Percentiles rank a stretch among this genome's conserved stretches.
These are phyloP conservation scores for Suillia variegata DNA, from an alignment of 2,888 invertebrate genomes.

Conservation along the genomic window DNA sequence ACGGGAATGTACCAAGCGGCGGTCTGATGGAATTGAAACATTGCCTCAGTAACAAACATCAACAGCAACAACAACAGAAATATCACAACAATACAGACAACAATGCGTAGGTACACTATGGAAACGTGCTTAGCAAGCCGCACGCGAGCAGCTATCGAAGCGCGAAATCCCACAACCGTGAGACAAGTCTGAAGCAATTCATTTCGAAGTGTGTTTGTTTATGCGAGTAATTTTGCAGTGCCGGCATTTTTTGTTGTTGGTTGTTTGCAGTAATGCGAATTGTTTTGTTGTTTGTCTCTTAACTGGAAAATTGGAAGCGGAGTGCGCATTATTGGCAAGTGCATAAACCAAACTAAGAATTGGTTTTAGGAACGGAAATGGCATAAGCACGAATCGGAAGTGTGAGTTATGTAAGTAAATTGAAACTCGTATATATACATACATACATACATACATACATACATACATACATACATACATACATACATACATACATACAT, in stretches of 20 bases:
- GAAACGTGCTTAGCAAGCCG: background rate
- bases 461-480: too few species aligned
- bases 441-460: too few species aligned
- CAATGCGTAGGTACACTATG: background rate
- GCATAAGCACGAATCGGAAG: background rate
- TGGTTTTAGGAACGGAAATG: background rate
- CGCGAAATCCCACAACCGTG: conserved; percentile 3
- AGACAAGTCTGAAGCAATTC: background rate
- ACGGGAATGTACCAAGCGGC: background rate
- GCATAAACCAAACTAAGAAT: too few species aligned
- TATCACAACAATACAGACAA: too few species aligned
- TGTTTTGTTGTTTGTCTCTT: too few species aligned
- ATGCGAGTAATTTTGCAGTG: conserved; percentile 7
- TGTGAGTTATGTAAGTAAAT: background rate
- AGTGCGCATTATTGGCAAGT: too few species aligned
- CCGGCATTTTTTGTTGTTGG: too few species aligned
- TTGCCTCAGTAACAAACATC: background rate
- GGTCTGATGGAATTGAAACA: conserved; percentile 4
- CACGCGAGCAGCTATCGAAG: conserved; percentile 15
- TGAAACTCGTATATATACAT: too few species aligned
- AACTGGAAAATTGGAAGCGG: too few species aligned
- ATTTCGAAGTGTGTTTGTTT: conserved; percentile 12
- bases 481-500: too few species aligned
- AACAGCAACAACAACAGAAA: background rate
- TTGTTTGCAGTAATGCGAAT: too few species aligned